phyloP scores from a whole-genome alignment of 2,113 vertebrate species.

The Epinephelus lanceolatus region DNA sequence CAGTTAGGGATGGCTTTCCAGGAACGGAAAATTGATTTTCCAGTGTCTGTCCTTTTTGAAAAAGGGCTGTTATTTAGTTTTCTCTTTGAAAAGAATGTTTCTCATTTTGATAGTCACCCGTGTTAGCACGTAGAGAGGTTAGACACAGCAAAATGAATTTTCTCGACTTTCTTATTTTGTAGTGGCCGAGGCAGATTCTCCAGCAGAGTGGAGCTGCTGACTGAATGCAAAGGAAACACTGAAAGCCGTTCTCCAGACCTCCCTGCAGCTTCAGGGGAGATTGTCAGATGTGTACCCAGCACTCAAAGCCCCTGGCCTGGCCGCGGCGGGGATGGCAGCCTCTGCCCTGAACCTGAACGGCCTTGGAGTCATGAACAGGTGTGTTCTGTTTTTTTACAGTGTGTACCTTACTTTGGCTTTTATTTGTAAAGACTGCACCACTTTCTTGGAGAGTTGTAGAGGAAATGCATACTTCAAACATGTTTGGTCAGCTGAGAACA shows the following conservation, averaged over 20 bases:
- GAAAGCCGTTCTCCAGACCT: slow-evolving; percentile 47
- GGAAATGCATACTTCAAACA: slow-evolving; percentile 20
- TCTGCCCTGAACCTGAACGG: slow-evolving; percentile 77
- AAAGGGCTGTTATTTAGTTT: neutral
- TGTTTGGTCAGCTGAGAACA: slow-evolving; percentile 1
- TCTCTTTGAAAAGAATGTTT: neutral
- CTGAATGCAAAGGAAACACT: slow-evolving; percentile 43
- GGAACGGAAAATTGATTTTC: slow-evolving; percentile 28
- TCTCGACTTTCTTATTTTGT: neutral
- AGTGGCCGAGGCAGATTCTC: neutral
- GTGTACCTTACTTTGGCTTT: neutral
- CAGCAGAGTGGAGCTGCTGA: slow-evolving; percentile 1
- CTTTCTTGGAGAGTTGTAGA: neutral
- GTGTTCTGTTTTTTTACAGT: neutral
- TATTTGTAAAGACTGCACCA: neutral
- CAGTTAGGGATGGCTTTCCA: slow-evolving; percentile 23
- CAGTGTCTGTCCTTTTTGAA: slow-evolving; percentile 5
- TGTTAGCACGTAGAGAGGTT: neutral
- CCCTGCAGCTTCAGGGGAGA: slow-evolving; percentile 62
- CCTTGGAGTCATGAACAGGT: slow-evolving; percentile 80
- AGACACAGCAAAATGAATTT: neutral
- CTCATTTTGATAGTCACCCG: neutral
- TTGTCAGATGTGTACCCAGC: slow-evolving; percentile 76
- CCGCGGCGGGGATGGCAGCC: slow-evolving; percentile 78
- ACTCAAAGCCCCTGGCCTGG: slow-evolving; percentile 74